Base-by-base conservation (phyloP, 2,888 invertebrate genomes). In the Rhagium mordax region DNA sequence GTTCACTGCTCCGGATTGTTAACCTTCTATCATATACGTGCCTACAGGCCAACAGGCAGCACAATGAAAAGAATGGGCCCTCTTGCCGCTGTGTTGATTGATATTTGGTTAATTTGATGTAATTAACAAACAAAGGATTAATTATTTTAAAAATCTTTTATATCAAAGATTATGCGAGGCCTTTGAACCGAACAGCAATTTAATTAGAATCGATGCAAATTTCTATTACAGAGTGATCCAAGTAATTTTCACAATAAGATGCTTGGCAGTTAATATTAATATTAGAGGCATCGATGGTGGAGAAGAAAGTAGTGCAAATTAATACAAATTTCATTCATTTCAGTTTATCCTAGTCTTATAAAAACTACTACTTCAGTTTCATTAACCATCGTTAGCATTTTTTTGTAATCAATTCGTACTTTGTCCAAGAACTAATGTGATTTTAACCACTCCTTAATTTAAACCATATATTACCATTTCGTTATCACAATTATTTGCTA, bases 1-100 rank as follows among this genome's bases (percentile, higher is more conserved):
- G 70, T 70, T 70, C 62, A 47, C 60, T 16, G 51, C 65, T 59
- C 51, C 61, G 49, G 65, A 71, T 71, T 66, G 71, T 71, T 71
- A 71, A 71, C 61, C 71, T 66, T 16, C 47, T 62, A 62, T 67
- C 66, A 71, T 67, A 57, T 51, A 67, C 57, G 67, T 61, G 67
- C 67, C 67, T 57, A 16, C 2, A 16, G 57, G 67, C 47, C 57
- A 41, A 55, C 57, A 18, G 57, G 24, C 16, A 20, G 33, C 18
- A 67, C 57, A 67, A 57, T 67, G 57, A 33, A 18, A 33, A 47
- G 27, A 65, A 51, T 29, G 29, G 51, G 29, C 7, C 29, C 51
- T 18, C 18, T 59, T 53, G 51, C 65, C 6, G 18, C 24, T 53
- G 29, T 21, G 29, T 33, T 33, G 51, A 65, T 53, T 65, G 65